Conservation (phyloP, 2,113 vertebrate genomes). For the Cervus canadensis region DNA sequence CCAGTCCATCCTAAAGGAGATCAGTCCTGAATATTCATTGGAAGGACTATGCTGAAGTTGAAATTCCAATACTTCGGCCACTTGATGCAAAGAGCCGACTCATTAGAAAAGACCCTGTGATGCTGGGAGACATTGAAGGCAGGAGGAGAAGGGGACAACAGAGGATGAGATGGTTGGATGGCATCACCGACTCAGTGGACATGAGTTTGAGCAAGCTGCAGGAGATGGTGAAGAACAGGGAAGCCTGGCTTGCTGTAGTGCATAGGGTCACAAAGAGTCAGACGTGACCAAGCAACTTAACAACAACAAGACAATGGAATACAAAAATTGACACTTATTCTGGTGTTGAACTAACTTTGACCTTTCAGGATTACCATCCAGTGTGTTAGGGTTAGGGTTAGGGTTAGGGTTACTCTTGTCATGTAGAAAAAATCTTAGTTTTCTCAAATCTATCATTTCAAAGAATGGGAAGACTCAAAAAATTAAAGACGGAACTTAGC, state of each 20-base stretch:
- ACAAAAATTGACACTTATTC: neutral
- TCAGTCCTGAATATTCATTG: neutral
- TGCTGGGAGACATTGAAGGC: neutral
- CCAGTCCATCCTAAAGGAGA: neutral
- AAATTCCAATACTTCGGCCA: neutral
- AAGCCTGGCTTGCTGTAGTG: neutral
- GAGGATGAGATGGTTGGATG: neutral
- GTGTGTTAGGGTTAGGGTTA: no score
- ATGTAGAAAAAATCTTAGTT: neutral
- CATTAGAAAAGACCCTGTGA: neutral
- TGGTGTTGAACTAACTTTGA: neutral
- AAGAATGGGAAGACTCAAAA: neutral
- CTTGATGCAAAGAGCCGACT: neutral
- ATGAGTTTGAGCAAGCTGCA: neutral
- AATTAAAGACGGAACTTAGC: neutral
- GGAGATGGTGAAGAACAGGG: neutral
- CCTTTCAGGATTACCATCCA: neutral
- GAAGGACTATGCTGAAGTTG: neutral
- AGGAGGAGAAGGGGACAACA: neutral
- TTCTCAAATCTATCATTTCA: neutral
- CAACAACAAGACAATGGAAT: neutral
- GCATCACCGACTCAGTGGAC: neutral
- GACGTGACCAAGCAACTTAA: neutral
- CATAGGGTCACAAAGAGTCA: neutral
- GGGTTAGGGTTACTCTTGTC: neutral